Conservation (phyloP, 2,888 invertebrate genomes). For the Thelaira solivaga region DNA sequence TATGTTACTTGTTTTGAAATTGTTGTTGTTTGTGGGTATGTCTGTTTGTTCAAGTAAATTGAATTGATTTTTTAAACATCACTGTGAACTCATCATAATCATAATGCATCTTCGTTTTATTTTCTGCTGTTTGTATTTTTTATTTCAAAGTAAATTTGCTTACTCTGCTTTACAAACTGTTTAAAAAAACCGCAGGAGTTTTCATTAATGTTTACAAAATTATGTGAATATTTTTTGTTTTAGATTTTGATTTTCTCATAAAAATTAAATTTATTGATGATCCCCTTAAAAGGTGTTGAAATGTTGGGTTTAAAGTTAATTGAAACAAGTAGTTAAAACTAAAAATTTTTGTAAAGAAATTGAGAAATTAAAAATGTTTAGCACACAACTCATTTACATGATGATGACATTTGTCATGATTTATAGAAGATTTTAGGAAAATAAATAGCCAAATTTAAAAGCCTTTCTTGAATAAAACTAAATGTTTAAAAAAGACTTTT, state of each 20-base stretch:
- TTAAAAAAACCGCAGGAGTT: slow-evolving; percentile 48
- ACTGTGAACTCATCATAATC: background rate
- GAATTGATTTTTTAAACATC: slow-evolving; percentile 40
- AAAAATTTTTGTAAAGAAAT: no score
- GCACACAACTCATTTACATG: no score
- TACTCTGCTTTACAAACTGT: background rate
- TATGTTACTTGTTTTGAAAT: slow-evolving; percentile 56
- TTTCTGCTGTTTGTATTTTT: background rate
- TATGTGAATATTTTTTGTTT: background rate
- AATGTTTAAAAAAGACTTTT: no score
- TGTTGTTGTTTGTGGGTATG: background rate
- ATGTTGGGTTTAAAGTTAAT: background rate
- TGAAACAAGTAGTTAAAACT: background rate
- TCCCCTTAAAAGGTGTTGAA: background rate
- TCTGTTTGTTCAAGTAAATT: slow-evolving; percentile 22
- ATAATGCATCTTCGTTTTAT: background rate
- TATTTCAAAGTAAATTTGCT: background rate
- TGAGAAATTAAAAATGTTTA: no score
- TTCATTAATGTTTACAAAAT: slow-evolving; percentile 32
- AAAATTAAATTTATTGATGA: slow-evolving; percentile 30
- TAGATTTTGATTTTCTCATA: background rate
- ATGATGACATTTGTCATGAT: no score
- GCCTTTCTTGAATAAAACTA: no score
- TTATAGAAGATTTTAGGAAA: no score
- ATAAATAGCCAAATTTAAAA: no score